Percentiles rank a stretch among this genome's conserved stretches.
Evolutionary conservation across 2,113 vertebrate species (phyloP).

Genomic region (Rhea pennata): DNA sequence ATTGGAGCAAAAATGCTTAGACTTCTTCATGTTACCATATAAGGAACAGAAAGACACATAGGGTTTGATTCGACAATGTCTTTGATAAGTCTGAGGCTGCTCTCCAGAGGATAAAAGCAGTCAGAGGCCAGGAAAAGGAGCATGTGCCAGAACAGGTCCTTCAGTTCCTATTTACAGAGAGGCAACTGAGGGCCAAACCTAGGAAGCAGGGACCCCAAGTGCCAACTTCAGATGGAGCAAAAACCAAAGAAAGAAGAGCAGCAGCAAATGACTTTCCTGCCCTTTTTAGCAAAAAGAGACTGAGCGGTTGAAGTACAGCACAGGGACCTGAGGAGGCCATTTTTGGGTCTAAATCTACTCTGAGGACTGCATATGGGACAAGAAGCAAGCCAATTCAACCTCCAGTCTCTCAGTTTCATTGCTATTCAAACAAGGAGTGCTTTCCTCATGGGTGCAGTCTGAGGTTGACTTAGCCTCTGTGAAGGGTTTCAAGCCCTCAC

Average conservation of each 20-base stretch:
- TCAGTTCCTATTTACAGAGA: neutral
- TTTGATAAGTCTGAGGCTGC: neutral
- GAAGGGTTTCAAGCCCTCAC: neutral
- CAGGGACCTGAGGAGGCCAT: neutral
- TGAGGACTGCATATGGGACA: neutral
- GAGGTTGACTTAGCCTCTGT: neutral
- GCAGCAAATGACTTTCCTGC: neutral
- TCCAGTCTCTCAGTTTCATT: neutral
- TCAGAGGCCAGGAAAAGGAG: neutral
- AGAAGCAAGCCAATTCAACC: neutral
- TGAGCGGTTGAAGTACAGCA: neutral
- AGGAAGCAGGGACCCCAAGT: neutral
- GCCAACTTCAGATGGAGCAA: neutral
- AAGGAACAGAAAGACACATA: conserved; percentile 10
- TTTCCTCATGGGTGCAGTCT: neutral
- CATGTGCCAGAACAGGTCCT: neutral
- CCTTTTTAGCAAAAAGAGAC: neutral
- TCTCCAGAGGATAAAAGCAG: conserved; percentile 26
- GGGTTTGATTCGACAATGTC: neutral
- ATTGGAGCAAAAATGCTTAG: neutral
- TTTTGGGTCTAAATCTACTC: neutral
- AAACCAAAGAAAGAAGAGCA: neutral
- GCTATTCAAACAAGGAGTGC: neutral
- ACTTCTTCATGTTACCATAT: conserved; percentile 43
- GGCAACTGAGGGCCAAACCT: neutral